phyloP scores from a whole-genome alignment of 2,888 invertebrate genomes.

The Blastobasis adustella region DNA sequence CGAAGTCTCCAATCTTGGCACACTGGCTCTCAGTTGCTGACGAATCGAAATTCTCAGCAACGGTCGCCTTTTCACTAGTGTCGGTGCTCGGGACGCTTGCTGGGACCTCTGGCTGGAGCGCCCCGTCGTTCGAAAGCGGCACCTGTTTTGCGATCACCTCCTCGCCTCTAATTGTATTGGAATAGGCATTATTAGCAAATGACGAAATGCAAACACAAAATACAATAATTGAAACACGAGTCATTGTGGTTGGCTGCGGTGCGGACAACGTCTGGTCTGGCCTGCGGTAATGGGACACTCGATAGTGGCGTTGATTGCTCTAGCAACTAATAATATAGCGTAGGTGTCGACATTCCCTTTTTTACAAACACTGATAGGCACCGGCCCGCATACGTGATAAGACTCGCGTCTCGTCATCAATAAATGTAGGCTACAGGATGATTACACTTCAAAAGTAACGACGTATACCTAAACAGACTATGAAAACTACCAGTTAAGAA shows the following conservation, averaged over 20 bases:
- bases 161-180: slow-evolving; percentile 27
- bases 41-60: too few relatives aligned
- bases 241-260: slow-evolving; percentile 20
- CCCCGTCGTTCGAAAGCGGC: slow-evolving; percentile 10
- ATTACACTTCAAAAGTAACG: too few relatives aligned
- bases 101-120: slow-evolving; percentile 12
- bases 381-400: not conserved
- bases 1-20: slow-evolving; percentile 44
- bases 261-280: too few relatives aligned
- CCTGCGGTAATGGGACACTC: slow-evolving; percentile 11
- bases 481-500: too few relatives aligned
- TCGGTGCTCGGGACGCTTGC: slow-evolving; percentile 4
- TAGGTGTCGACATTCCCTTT: slow-evolving; percentile 11
- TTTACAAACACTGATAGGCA: slow-evolving; percentile 6
- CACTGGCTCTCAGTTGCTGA: slow-evolving; percentile 22
- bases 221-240: slow-evolving; percentile 19
- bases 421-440: not conserved
- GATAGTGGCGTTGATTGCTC: slow-evolving; percentile 7
- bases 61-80: too few relatives aligned
- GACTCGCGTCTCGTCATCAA: not conserved
- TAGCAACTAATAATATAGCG: slow-evolving; percentile 18
- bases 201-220: slow-evolving; percentile 16
- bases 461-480: too few relatives aligned
- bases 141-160: slow-evolving; percentile 17
- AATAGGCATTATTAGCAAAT: not conserved